Evolutionary conservation across 2,113 vertebrate species (phyloP).

Genomic region (Hypanus sabinus): DNA sequence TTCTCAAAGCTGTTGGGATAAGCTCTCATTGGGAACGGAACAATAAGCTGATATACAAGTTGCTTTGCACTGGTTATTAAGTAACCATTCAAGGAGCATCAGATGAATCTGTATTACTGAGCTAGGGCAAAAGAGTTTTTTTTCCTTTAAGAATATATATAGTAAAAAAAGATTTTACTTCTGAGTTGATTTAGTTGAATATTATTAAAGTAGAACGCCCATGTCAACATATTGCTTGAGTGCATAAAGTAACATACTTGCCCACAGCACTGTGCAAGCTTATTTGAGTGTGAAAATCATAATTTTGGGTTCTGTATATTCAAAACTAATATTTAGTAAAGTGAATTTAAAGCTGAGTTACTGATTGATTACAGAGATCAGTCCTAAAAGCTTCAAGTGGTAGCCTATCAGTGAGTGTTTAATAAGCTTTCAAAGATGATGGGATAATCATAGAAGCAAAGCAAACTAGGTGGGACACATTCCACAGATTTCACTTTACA

Average conservation of each 20-base stretch:
- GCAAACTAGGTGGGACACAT: not conserved
- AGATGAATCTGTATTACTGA: too few species aligned
- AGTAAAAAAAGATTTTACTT: not conserved
- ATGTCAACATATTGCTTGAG: not conserved
- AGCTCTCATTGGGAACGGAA: not conserved
- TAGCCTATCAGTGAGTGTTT: not conserved
- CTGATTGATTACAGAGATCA: not conserved
- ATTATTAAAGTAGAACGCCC: not conserved
- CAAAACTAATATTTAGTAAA: not conserved
- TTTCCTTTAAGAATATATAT: too few species aligned
- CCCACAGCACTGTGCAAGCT: not conserved
- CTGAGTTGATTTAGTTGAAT: not conserved
- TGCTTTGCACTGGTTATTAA: not conserved
- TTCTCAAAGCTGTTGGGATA: not conserved
- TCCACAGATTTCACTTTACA: not conserved
- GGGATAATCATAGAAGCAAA: not conserved
- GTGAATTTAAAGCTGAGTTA: not conserved
- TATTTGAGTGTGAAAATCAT: not conserved
- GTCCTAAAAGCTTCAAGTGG: not conserved
- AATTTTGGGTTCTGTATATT: not conserved
- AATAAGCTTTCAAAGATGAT: not conserved
- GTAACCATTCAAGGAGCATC: not conserved
- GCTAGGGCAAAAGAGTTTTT: too few species aligned
- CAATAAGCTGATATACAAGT: not conserved
- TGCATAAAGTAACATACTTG: not conserved